Conservation (phyloP, 2,797 vertebrate species). For the Rachycentron canadum region DNA sequence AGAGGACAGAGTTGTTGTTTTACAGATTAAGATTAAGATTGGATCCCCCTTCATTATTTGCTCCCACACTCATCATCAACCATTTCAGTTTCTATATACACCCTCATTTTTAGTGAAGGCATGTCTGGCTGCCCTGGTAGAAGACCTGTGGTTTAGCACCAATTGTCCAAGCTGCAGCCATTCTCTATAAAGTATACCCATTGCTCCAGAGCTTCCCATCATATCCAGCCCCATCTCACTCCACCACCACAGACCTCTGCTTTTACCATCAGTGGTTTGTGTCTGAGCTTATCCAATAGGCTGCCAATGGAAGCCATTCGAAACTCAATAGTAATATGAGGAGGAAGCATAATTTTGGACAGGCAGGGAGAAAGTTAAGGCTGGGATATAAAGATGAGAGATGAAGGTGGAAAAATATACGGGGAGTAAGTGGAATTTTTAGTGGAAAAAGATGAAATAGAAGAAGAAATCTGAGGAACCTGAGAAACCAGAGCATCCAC, state of each 20-base stretch:
- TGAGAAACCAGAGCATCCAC: constrained; percentile 54
- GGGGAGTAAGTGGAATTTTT: constrained; percentile 58
- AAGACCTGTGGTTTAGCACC: constrained; percentile 65
- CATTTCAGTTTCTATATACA: constrained; percentile 20
- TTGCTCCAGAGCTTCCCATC: constrained; percentile 53
- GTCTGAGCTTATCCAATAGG: constrained; percentile 57
- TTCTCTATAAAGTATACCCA: constrained; percentile 55
- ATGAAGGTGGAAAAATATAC: constrained; percentile 71
- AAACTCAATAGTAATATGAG: constrained; percentile 72
- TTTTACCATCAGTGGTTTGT: constrained; percentile 76
- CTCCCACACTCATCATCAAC: neutral
- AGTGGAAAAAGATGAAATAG: constrained; percentile 40
- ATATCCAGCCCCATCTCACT: constrained; percentile 61
- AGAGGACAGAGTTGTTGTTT: constrained; percentile 7
- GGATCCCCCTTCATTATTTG: constrained; percentile 6
- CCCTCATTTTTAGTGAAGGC: constrained; percentile 16
- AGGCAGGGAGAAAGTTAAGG: constrained; percentile 54
- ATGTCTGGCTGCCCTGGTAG: constrained; percentile 34
- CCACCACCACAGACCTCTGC: constrained; percentile 72
- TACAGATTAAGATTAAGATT: constrained; percentile 1
- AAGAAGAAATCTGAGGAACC: constrained; percentile 54
- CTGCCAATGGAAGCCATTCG: constrained; percentile 66
- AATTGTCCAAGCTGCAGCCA: constrained; percentile 35
- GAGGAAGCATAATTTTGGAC: constrained; percentile 64
- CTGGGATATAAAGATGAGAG: constrained; percentile 51